Base-by-base conservation (phyloP, 2,888 invertebrate species). In the Metopia argyrocephala region DNA sequence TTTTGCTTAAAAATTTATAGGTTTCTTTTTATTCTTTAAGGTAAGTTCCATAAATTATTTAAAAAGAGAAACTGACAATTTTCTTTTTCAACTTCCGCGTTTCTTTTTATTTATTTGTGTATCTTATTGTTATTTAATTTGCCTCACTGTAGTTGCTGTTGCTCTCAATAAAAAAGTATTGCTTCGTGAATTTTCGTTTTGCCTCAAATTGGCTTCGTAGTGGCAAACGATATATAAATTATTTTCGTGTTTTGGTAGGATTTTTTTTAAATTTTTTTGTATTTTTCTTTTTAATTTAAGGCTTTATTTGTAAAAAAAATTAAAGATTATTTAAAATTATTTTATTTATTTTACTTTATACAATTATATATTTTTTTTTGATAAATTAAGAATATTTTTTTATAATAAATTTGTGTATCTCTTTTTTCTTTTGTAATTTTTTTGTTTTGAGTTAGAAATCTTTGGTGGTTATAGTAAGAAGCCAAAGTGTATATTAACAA, bases 401-500 rank as follows among this genome's bases (percentile, higher is more conserved):
- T 62, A 50, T 73, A 21, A 38, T 38, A 38, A 38, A 59, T 54
- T 76, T 79, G 9, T 70, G 45, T 69, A 20, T 68, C 48, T 56
- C 31, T 62, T 76, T 56, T 61, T 25, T 73, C 56, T 73, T 73
- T 38, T 78, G 74, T 61, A 64, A 28, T 31, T 68, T 54, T 68
- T 56, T 78, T 84, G 84, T 80, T 86, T 83, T 85, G 83, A 65
- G 9, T 9, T 81, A 71, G 76, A 75, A 74, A 78, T 82, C 80
- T 83, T 86, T 86, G 86, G 86, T 88, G 89, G 87, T 88, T 80
- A 78, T 90, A 88, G 90, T 87, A 89, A 88, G 90, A 90, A 89
- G 90, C 90, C 90, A 90, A 90, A 89, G 89, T 89, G 89, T 90
- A 88, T 89, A 90, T 90, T 90, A 90, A 89, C 87, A 87, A n/a